Evolutionary conservation across 1,140 invertebrate genomes (phyloP).

Genomic region (Drosophila repleta): DNA sequence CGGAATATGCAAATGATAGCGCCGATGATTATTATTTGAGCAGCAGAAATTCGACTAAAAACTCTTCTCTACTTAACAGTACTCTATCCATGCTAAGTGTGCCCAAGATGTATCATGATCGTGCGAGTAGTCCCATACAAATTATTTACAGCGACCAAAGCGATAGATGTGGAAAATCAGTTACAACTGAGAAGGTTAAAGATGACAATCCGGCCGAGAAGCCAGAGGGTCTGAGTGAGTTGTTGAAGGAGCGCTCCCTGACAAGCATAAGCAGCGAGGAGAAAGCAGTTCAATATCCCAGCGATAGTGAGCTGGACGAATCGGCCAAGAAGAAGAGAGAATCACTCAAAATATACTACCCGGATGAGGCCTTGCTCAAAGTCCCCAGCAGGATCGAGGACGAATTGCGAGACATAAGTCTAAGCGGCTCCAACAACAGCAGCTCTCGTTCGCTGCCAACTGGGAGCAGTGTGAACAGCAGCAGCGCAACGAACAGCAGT

Average conservation of each 20-base stretch:
- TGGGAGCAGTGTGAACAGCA: neutral
- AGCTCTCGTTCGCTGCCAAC: slow-evolving; percentile 10
- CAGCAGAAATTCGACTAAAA: slow-evolving; percentile 10
- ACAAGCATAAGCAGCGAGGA: slow-evolving; percentile 14
- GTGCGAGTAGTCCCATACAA: slow-evolving; percentile 61
- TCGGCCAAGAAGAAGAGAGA: neutral
- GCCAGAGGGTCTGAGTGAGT: neutral
- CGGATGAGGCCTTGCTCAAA: slow-evolving; percentile 33
- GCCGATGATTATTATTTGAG: slow-evolving; percentile 8
- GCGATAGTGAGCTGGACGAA: slow-evolving; percentile 33
- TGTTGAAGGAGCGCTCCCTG: slow-evolving; percentile 15
- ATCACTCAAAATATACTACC: slow-evolving; percentile 12
- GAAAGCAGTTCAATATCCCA: slow-evolving; percentile 61
- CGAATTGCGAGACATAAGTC: slow-evolving; percentile 41
- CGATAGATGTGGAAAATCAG: neutral
- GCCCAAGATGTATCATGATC: slow-evolving; percentile 57
- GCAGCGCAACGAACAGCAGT: slow-evolving; percentile 6
- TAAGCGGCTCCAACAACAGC: slow-evolving; percentile 14
- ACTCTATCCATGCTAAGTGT: slow-evolving; percentile 2
- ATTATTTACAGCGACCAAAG: slow-evolving; percentile 17
- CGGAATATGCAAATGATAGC: neutral
- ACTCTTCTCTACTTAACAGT: slow-evolving; percentile 4
- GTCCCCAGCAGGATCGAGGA: slow-evolving; percentile 29
- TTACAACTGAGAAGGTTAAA: neutral
- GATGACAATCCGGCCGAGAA: no score